These are phyloP conservation scores for Camptogramma bilineatum DNA, from an alignment of 2,888 invertebrate species.

Conservation along the genomic window DNA sequence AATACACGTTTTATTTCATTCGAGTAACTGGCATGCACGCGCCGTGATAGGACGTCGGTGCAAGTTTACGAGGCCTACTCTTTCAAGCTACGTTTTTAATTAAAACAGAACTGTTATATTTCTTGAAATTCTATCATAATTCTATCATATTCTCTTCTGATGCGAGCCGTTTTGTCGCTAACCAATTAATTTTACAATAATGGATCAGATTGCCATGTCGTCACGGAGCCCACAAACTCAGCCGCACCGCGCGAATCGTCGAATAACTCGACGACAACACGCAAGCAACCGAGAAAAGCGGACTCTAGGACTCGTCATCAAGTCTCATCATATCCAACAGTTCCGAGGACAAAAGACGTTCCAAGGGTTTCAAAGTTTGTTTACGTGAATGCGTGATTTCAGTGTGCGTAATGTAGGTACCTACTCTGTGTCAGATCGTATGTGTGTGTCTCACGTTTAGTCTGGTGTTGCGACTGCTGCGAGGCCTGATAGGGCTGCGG, in stretches of 20 bases:
- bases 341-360: too few relatives aligned
- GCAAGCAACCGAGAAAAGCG: conserved; percentile 23
- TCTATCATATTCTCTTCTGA: background rate
- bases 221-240: conserved; percentile 38
- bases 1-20: conserved; percentile 30
- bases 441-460: conserved; percentile 85
- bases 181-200: background rate
- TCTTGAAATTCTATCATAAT: background rate
- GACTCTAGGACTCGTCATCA: conserved; percentile 69
- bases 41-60: background rate
- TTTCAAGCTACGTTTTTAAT: background rate
- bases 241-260: conserved; percentile 31
- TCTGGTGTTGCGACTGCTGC: conserved; percentile 81
- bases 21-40: conserved; percentile 7
- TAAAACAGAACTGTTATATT: background rate
- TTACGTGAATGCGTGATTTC: too few relatives aligned
- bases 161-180: background rate
- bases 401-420: background rate
- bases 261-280: conserved; percentile 55
- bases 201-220: conserved; percentile 63
- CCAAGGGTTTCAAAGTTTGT: too few relatives aligned
- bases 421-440: background rate
- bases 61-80: background rate
- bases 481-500: conserved; percentile 83
- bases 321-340: conserved; percentile 58